Conservation (phyloP, 2,888 invertebrate genomes). For the Hoplodrina blanda region DNA sequence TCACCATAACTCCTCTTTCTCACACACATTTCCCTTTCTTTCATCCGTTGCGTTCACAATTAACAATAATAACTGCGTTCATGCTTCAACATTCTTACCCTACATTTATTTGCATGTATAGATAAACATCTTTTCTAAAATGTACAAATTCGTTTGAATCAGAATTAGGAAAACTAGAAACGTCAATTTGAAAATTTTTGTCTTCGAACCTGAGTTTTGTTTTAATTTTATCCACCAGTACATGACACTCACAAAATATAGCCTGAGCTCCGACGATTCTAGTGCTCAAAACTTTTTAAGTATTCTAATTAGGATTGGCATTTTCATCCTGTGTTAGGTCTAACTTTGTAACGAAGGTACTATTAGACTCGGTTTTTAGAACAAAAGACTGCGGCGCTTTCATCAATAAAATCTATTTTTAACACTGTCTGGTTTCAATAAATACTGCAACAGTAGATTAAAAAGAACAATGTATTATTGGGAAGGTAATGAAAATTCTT, state of each 20-base stretch:
- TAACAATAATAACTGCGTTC: too few species aligned
- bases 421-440: not conserved
- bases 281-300: slow-evolving; percentile 4
- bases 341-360: slow-evolving; percentile 13
- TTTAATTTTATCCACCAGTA: not conserved
- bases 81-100: too few species aligned
- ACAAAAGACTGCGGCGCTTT: not conserved
- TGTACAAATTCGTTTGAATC: too few species aligned
- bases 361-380: not conserved
- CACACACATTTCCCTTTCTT: too few species aligned
- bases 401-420: not conserved
- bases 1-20: too few species aligned
- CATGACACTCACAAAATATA: not conserved
- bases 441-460: not conserved
- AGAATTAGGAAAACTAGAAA: too few species aligned
- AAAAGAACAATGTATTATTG: too few species aligned
- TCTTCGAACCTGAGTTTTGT: not conserved
- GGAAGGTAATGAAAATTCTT: too few species aligned
- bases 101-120: too few species aligned
- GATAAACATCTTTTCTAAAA: too few species aligned
- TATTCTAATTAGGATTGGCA: slow-evolving; percentile 1
- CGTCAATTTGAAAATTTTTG: too few species aligned
- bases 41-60: too few species aligned
- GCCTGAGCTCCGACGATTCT: not conserved
- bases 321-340: not conserved